These are phyloP conservation scores for Oncopeltus fasciatus DNA, from an alignment of 1,140 invertebrate species.

Conservation along the genomic window DNA sequence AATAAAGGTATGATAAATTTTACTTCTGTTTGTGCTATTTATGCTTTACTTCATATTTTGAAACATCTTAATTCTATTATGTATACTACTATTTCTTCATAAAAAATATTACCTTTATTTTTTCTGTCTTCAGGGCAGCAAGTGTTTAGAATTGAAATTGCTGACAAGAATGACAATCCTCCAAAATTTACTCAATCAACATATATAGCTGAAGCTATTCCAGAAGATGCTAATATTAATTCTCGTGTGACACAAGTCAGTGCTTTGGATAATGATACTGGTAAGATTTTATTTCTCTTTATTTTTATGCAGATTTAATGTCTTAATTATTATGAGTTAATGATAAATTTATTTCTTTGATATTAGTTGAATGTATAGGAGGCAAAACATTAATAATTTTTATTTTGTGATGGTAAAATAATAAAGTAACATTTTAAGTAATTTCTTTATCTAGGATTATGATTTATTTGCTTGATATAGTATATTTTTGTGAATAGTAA, in stretches of 20 bases:
- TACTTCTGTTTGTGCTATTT: not conserved
- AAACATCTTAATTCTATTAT: not conserved
- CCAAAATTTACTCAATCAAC: constrained; percentile 57
- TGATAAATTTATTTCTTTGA: no score
- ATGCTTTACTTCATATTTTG: not conserved
- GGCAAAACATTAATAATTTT: no score
- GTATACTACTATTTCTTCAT: not conserved
- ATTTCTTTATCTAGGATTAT: not conserved
- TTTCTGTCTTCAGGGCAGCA: constrained; percentile 37
- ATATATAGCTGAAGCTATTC: constrained; percentile 61
- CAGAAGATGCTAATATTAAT: constrained; percentile 69
- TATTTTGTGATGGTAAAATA: not conserved
- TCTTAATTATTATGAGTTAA: not conserved
- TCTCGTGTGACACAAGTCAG: constrained; percentile 65
- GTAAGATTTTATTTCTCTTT: constrained; percentile 18
- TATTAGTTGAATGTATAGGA: no score
- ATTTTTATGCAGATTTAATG: not conserved
- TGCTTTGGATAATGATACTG: constrained; percentile 61
- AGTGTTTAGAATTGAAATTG: constrained; percentile 71
- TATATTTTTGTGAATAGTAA: no score
- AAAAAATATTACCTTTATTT: no score
- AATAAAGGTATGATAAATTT: constrained; percentile 37
- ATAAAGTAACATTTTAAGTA: not conserved
- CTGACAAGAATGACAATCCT: constrained; percentile 81
- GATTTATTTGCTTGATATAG: constrained; percentile 2